phyloP scores from a whole-genome alignment of 2,797 vertebrate genomes.

The Hozukius guyotensis region DNA sequence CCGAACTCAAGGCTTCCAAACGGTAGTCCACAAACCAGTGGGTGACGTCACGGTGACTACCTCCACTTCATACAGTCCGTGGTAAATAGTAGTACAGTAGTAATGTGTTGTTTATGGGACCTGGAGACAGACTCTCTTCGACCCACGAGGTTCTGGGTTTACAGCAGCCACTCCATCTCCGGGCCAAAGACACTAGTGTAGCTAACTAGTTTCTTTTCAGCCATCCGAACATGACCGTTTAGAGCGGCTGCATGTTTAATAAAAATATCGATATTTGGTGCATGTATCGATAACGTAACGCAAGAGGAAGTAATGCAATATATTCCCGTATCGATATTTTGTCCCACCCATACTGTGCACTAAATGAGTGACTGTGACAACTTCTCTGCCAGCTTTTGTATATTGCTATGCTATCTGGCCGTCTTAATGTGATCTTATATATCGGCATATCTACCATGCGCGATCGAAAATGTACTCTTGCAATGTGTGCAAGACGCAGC shows the following conservation, averaged over 20 bases:
- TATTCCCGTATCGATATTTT: neutral
- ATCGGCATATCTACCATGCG: neutral
- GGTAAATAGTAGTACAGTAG: no score
- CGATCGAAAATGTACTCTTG: neutral
- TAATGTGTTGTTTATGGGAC: no score
- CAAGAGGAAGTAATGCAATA: neutral
- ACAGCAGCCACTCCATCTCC: no score
- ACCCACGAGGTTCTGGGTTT: no score
- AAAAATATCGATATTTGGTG: neutral
- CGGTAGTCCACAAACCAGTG: neutral
- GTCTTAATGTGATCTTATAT: neutral
- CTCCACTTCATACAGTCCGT: no score
- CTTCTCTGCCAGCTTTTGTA: neutral
- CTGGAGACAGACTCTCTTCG: no score
- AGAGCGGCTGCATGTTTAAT: neutral
- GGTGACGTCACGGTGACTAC: neutral
- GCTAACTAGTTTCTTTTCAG: neutral
- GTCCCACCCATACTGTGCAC: neutral
- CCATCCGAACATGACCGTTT: neutral
- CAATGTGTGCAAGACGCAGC: neutral
- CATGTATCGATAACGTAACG: neutral
- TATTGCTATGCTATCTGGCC: neutral
- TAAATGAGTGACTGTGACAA: neutral
- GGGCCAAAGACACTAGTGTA: no score
- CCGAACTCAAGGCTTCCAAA: neutral